Base-by-base conservation (phyloP, 1,140 invertebrate genomes). In the Heterodera carotae region DNA sequence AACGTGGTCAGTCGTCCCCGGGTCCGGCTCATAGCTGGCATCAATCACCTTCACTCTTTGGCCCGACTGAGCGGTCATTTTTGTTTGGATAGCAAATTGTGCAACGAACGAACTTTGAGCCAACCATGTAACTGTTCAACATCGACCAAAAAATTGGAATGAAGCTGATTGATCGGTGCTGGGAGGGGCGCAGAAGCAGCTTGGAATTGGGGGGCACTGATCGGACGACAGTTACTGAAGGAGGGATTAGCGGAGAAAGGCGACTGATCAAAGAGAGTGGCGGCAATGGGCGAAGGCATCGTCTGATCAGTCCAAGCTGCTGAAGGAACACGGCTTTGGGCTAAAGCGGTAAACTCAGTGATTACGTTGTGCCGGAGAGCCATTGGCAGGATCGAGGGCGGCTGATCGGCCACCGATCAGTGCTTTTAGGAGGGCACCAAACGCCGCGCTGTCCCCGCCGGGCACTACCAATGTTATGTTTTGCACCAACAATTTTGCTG, bases 21-120 rank as follows among this genome's bases (percentile, higher is more conserved):
- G 78, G 68, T 82, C 67, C 34, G 80, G 70, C 5, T 70, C 75
- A 62, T 78, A 78, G 36, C 78, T 81, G 29, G 80, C 80, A 62
- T 81, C 80, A 33, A 81, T 31, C 15, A 81, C 34, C 59, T 73
- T 72, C 33, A 81, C 77, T 4, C 29, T 60, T 67, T 71, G 60
- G n/a, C 75, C 34, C 25, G 74, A 53, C 78, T 80, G 34, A 80
- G 29, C 43, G 25, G 29, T 27, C 18, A 43, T 59, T 34, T 69
- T 25, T 77, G 12, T 25, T 29, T 15, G 31, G 39, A n/a, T 18
- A 39, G 25, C 31, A 33, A n/a, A 67, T n/a, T n/a, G n/a, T n/a
- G n/a, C n/a, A n/a, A n/a, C n/a, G n/a, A 60, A 7, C 22, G 27
- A 43, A 67, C 79, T 33, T 29, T 80, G 5, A 80, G 79, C 70